These are phyloP conservation scores for Babylonia areolata DNA, from an alignment of 1,140 invertebrate species.

Conservation along the genomic window DNA sequence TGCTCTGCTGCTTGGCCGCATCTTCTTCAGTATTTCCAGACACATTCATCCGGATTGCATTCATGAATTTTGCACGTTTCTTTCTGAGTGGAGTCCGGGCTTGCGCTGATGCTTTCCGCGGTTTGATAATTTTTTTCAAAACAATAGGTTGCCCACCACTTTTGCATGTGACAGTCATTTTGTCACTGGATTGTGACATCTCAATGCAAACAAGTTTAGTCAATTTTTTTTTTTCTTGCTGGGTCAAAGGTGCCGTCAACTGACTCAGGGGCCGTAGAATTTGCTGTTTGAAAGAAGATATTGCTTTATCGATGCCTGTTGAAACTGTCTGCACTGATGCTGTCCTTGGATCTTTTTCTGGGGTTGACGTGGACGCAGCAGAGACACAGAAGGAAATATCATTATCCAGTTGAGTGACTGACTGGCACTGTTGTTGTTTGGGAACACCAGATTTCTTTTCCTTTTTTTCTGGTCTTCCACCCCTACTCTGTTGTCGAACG, in stretches of 20 bases:
- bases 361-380: too few species aligned
- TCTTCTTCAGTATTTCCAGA: not conserved
- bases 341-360: too few species aligned
- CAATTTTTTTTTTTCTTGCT: not conserved
- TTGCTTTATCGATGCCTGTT: too few species aligned
- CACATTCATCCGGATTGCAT: not conserved
- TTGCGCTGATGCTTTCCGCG: not conserved
- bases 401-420: too few species aligned
- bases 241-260: not conserved
- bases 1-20: not conserved
- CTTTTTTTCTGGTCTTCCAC: too few species aligned
- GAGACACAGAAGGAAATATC: too few species aligned
- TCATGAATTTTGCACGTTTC: not conserved
- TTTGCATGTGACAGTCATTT: not conserved
- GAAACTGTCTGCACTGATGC: too few species aligned
- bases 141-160: not conserved
- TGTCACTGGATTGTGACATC: not conserved
- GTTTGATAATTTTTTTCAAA: not conserved
- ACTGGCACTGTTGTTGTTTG: too few species aligned
- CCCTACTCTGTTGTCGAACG: too few species aligned
- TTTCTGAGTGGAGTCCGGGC: not conserved
- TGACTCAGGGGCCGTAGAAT: not conserved
- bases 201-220: not conserved
- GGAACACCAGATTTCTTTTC: too few species aligned
- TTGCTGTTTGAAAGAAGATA: too few species aligned